Evolutionary conservation across 2,113 vertebrate genomes (phyloP), one percentile per base, ranked within the genome.

Genomic region (Probosciger aterrimus): DNA sequence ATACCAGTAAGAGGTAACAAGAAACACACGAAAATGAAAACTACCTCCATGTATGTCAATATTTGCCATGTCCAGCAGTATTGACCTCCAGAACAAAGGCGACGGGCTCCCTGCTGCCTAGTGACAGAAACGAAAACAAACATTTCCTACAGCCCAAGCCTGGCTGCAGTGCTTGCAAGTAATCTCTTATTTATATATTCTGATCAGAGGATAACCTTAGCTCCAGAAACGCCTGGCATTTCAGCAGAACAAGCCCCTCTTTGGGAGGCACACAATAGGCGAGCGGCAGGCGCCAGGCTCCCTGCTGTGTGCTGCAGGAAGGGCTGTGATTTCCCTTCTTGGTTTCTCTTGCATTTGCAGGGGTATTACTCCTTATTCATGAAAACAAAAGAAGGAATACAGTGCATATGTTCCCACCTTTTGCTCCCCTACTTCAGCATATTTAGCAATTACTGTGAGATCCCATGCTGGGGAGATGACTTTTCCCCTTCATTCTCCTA

Each of bases 121-220:
- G 96, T 93, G 96, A 96, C 95, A 86, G 92, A 65, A 94, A 96
- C 2, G 9, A 96, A 97, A 97, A 97, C 96, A 97, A 97, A 97
- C 94, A 96, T 87, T 91, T 94, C 92, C 95, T 89, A 68, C 64
- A 92, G 71, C 77, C 76, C 88, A 27, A 62, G 94, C 89, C 93
- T 28, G 69, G 77, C 93, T 64, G 76, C 90, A 46, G 79, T 9
- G 62, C 68, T 77, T 10, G 35, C 90, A 62, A 50, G 84, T 33
- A 86, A 95, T 94, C 57, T 68, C 59, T 70, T 89, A 81, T 94
- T 95, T 79, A 90, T 94, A 70, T 73, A 87, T 85, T 67, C 79
- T 44, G 91, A 94, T 93, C 75, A 11, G 67, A 57, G 96, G 90
- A 63, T 77, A 85, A 74, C 78, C 95, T 65, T 7, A 31, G 91